phyloP scores from a whole-genome alignment of 2,888 invertebrate genomes.

The Latrodectus elegans region DNA sequence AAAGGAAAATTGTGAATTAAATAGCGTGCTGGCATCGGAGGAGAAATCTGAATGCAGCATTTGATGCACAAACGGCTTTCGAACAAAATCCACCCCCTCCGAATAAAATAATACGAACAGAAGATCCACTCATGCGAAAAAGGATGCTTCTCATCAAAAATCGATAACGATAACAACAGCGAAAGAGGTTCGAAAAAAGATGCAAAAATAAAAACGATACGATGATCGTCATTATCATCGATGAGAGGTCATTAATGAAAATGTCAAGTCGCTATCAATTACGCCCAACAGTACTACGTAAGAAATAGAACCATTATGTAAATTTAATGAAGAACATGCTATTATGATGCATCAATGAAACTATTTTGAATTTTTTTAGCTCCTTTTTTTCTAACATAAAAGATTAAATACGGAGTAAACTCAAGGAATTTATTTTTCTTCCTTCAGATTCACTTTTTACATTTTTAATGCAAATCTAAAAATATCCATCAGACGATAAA shows the following conservation, averaged over 20 bases:
- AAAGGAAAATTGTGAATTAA: conserved; percentile 3
- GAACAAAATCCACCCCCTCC: conserved; percentile 10
- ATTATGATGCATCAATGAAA: not conserved
- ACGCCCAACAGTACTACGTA: conserved; percentile 44
- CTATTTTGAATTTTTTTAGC: not conserved
- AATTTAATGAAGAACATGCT: conserved; percentile 39
- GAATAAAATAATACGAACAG: conserved; percentile 52
- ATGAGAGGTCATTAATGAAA: conserved; percentile 57
- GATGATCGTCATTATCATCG: conserved; percentile 58
- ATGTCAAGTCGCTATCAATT: conserved; percentile 62
- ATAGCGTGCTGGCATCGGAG: not conserved
- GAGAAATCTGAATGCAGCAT: conserved; percentile 11
- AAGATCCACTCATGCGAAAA: conserved; percentile 16
- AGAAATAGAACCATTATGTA: conserved; percentile 60
- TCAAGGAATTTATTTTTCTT: not conserved
- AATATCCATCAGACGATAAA: too few species aligned
- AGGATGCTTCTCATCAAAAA: conserved; percentile 52
- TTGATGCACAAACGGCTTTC: conserved; percentile 1
- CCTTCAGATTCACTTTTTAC: not conserved
- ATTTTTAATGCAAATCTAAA: too few species aligned
- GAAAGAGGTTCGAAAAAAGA: conserved; percentile 17
- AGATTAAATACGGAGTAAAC: not conserved
- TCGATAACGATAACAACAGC: conserved; percentile 35
- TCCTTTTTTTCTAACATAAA: not conserved
- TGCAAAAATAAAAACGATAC: conserved; percentile 17